phyloP scores from a whole-genome alignment of 2,797 vertebrate species.

The Sebastes kiyomatsui region DNA sequence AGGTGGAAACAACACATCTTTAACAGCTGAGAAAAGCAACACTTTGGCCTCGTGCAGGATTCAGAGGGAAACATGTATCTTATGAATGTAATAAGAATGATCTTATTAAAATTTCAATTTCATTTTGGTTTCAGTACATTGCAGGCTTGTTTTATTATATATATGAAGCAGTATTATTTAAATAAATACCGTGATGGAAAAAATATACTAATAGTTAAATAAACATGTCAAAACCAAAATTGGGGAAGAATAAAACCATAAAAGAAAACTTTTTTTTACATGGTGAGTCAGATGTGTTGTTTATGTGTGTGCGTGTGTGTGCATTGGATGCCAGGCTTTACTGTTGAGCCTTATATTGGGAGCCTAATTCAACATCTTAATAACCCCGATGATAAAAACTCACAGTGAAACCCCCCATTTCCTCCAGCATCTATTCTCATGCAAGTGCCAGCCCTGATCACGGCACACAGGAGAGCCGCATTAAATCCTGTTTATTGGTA shows the following conservation, averaged over 20 bases:
- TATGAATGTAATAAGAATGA: not conserved
- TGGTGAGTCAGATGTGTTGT: not conserved
- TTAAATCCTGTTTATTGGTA: slow-evolving; percentile 77
- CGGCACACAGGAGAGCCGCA: slow-evolving; percentile 45
- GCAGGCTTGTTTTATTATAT: not conserved
- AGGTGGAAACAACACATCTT: slow-evolving; percentile 9
- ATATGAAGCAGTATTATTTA: not conserved
- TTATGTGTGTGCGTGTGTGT: not conserved
- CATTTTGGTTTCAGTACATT: not conserved
- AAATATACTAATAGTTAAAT: not conserved
- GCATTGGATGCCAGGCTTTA: slow-evolving; percentile 49
- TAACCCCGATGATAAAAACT: slow-evolving; percentile 67
- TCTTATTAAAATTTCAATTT: not conserved
- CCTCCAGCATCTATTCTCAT: slow-evolving; percentile 57
- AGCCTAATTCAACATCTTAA: slow-evolving; percentile 65
- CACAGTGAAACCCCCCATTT: slow-evolving; percentile 49
- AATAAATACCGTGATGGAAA: not conserved
- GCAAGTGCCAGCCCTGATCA: slow-evolving; percentile 55
- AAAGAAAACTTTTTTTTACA: not conserved
- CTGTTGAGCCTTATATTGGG: slow-evolving; percentile 37
- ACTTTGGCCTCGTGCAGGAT: slow-evolving; percentile 6
- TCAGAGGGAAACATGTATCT: not conserved
- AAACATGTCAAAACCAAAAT: slow-evolving; percentile 4
- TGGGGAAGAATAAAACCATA: not conserved
- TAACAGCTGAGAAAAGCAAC: slow-evolving; percentile 19